Conservation (phyloP, 2,113 vertebrate species). For the Oreotrochilus melanogaster region DNA sequence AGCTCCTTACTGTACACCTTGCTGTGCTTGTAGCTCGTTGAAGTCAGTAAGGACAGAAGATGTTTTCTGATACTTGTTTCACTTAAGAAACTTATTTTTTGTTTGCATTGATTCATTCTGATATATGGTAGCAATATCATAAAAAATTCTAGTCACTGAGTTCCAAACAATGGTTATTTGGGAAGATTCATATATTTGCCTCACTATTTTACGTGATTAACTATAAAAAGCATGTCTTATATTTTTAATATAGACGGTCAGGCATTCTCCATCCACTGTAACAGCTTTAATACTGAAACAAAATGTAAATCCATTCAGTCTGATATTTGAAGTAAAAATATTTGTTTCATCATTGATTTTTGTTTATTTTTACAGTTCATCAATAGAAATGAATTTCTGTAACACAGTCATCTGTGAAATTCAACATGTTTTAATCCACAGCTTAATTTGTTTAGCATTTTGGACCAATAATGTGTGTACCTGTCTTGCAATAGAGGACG, state of each 20-base stretch:
- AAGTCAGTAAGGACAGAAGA: background rate
- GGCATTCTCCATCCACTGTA: background rate
- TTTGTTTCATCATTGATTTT: conserved; percentile 30
- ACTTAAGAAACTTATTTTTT: background rate
- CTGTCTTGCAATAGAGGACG: background rate
- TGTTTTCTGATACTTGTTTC: background rate
- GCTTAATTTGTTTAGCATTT: background rate
- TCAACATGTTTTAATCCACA: background rate
- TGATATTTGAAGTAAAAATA: background rate
- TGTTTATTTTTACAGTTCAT: conserved; percentile 35
- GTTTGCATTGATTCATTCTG: background rate
- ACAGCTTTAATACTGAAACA: background rate
- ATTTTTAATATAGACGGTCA: background rate
- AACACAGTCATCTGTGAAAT: conserved; percentile 13
- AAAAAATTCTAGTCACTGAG: background rate
- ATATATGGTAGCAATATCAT: background rate
- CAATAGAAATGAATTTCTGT: conserved; percentile 5
- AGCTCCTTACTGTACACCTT: background rate
- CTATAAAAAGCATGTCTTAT: background rate
- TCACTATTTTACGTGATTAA: background rate
- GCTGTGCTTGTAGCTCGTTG: background rate
- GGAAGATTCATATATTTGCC: background rate
- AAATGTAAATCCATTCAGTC: background rate
- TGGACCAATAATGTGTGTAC: background rate
- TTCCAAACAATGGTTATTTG: background rate